Evolutionary conservation across 2,888 invertebrate genomes (phyloP), one percentile per base, ranked within the genome.

Genomic region (Smittia aterrima): DNA sequence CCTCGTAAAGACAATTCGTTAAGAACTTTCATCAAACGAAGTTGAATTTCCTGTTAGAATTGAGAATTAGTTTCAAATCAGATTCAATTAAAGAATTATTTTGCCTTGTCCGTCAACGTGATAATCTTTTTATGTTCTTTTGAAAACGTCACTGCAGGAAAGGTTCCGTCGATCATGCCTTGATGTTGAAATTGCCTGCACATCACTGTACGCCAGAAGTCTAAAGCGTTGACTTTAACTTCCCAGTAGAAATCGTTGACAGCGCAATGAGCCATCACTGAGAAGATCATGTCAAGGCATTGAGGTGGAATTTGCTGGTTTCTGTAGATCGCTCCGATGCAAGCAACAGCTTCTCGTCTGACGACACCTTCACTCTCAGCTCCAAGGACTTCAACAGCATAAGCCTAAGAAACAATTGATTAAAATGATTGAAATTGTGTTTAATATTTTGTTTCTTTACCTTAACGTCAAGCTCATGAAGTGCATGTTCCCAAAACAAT

Each of bases 111-210:
- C 25, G 89, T 90, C 9, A 93, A 81, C 0, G 87, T 88, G 1
- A 93, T 89, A 20, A 93, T 93, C 82, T 93, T 93, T 75, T 89
- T 86, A 3, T 89, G 85, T 80, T 92, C 91, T 78, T 88, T 90
- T 0, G 92, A 92, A 80, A 93, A 93, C 0, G 92, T 92, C 0
- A 92, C 89, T 0, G 86, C 87, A 0, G 93, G 93, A 80, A 93
- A 93, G 0, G 84, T 86, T 0, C 92, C 92, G 79, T 93, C 92
- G 11, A 93, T 86, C 90, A 93, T 92, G n/a, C 93, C 93, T 82
- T 92, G 92, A 78, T 91, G 87, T 0, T 85, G 85, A 7, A 92
- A 82, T 72, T 88, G 86, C 0, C 86, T 85, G 24, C 86, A 84
- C 62, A 92, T 89, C 22, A 90, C 89, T 11, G 86, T 83, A 74